Base-by-base conservation (phyloP, 2,113 vertebrate genomes). In the Tympanuchus pallidicinctus region DNA sequence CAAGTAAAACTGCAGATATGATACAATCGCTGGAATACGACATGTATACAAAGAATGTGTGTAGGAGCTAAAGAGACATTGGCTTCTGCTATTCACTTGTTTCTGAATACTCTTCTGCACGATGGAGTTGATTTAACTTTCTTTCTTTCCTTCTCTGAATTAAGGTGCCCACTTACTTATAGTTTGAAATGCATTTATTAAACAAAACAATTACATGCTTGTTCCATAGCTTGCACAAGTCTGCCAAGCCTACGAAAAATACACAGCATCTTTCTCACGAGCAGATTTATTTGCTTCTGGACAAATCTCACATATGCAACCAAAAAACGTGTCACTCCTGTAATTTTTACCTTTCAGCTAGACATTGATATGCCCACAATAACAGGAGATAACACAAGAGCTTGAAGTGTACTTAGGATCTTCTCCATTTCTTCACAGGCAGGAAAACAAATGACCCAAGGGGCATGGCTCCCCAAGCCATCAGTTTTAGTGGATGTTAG, bases 41-140 rank as follows among this genome's bases (percentile, higher is more conserved):
- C 22, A 2, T 48, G 40, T 8, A 36, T 17, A 59, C 18, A 81
- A 43, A 77, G 42, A 82, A 56, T 12, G 50, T 0, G 0, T 42
- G 27, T 17, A 50, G 34, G 13, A 86, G 74, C 66, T 86, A 59
- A 36, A 72, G 75, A 80, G 64, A 77, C 32, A 54, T 2, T 0
- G n/a, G 69, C 56, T 69, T 77, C 60, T 76, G 60, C 79, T 85
- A 64, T 40, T 75, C 71, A 30, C 60, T 67, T 52, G 34, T 52
- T 83, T 70, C 80, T 59, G 59, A 93, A 64, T 48, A 71, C 82
- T 66, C n/a, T 30, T 72, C 74, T 77, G 76, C 59, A n/a, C 57
- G 73, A 60, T 73, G 38, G 56, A 88, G 59, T 76, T 88, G 60
- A 83, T 93, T 86, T 93, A 52, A 74, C 89, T 90, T 36, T 89